These are phyloP conservation scores for Lissocephala sabroskyi DNA, from an alignment of 2,888 invertebrate genomes.

Conservation along the genomic window DNA sequence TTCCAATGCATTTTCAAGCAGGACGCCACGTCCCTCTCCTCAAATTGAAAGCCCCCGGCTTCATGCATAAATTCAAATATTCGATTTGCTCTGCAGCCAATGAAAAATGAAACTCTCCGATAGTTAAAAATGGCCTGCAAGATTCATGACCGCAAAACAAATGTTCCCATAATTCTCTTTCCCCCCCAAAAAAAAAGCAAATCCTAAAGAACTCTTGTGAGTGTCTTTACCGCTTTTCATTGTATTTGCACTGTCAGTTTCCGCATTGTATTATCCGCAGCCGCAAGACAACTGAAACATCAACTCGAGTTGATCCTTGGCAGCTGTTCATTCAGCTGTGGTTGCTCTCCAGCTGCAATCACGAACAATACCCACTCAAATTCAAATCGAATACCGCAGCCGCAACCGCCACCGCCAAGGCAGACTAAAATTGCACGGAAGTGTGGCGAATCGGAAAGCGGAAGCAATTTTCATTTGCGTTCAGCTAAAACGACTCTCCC, in stretches of 20 bases:
- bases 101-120: conserved; percentile 27
- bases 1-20: conserved; percentile 48
- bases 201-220: too few species aligned
- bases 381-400: conserved; percentile 22
- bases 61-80: conserved; percentile 58
- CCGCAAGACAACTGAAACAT: too few species aligned
- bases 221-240: too few species aligned
- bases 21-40: conserved; percentile 5
- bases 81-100: conserved; percentile 2
- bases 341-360: conserved; percentile 37
- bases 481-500: conserved; percentile 42
- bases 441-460: conserved; percentile 47
- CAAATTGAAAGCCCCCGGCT: conserved; percentile 24
- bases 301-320: background rate
- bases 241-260: background rate
- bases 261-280: background rate
- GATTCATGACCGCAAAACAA: conserved; percentile 33
- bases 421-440: conserved; percentile 33
- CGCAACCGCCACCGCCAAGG: conserved; percentile 1
- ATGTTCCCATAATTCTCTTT: too few species aligned
- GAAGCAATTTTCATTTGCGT: conserved; percentile 65
- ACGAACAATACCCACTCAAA: conserved; percentile 49
- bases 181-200: too few species aligned
- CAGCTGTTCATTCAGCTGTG: conserved; percentile 13
- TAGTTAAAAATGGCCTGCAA: conserved; percentile 14